phyloP scores from a whole-genome alignment of 1,140 invertebrate species.

The Macrostomum lignano region DNA sequence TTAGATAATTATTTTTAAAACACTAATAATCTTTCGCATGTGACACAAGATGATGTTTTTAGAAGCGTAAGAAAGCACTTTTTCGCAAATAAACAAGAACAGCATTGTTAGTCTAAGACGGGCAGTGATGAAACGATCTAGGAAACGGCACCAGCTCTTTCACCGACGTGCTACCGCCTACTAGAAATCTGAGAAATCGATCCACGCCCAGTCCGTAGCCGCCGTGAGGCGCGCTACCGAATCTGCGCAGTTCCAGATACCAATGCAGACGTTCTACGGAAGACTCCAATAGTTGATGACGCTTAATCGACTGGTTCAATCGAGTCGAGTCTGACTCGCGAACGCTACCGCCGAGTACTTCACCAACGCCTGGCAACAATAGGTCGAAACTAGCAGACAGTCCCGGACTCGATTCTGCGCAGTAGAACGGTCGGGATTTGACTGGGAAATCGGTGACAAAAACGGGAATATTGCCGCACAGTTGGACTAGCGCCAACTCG shows the following conservation, averaged over 20 bases:
- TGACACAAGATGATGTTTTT: too few species aligned
- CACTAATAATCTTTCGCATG: too few species aligned
- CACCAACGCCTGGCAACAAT: conserved; percentile 53
- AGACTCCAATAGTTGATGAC: too few species aligned
- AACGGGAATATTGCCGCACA: conserved; percentile 34
- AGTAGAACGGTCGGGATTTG: conserved; percentile 67
- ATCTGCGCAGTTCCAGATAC: conserved; percentile 63
- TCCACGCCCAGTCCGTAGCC: conserved; percentile 89
- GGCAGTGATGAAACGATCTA: too few species aligned
- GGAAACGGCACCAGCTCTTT: too few species aligned
- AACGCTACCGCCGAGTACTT: conserved; percentile 67
- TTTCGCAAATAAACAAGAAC: too few species aligned
- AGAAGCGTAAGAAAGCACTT: too few species aligned
- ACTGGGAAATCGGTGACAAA: conserved; percentile 67
- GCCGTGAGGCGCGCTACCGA: conserved; percentile 54
- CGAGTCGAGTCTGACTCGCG: conserved; percentile 47
- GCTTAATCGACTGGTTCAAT: conserved; percentile 32
- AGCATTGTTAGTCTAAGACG: too few species aligned
- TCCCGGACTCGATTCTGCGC: conserved; percentile 37
- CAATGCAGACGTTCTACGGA: conserved; percentile 11
- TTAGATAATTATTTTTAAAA: too few species aligned
- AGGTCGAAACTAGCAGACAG: conserved; percentile 44
- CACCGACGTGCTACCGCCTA: too few species aligned
- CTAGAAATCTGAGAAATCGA: too few species aligned
- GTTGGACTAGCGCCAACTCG: neutral